These are phyloP conservation scores for Pagrus major DNA, from an alignment of 2,113 vertebrate species.

Conservation along the genomic window DNA sequence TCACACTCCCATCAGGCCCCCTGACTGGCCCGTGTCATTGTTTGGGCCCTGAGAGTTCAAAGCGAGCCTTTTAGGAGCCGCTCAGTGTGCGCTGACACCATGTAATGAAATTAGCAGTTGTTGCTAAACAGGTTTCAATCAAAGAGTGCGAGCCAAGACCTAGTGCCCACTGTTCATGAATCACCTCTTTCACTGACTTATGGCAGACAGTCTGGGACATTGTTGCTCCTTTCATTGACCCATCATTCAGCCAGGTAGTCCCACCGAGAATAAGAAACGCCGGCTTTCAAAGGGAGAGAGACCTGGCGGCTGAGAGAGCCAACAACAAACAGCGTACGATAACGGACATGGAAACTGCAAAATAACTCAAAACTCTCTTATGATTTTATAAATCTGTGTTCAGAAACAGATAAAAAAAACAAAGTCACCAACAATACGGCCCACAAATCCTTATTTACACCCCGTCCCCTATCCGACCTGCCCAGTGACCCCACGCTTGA, in stretches of 20 bases:
- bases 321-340: not conserved
- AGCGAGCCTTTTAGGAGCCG: constrained; percentile 91
- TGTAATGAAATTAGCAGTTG: constrained; percentile 95
- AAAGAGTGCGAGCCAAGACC: constrained; percentile 87
- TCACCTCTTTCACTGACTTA: constrained; percentile 75
- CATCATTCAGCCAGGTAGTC: constrained; percentile 81
- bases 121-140: constrained; percentile 97
- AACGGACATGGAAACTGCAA: not conserved
- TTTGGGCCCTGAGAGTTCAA: constrained; percentile 91
- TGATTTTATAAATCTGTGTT: no score
- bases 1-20: constrained; percentile 90
- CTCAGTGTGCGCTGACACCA: constrained; percentile 94
- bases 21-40: constrained; percentile 92
- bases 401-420: no score
- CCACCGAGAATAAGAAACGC: constrained; percentile 59
- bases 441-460: no score
- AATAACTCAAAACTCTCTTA: constrained; percentile 22
- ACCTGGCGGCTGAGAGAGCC: constrained; percentile 62
- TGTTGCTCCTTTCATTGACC: constrained; percentile 54
- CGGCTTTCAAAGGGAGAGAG: constrained; percentile 14
- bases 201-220: constrained; percentile 67
- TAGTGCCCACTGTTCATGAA: constrained; percentile 72
- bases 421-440: no score
- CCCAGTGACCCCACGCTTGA: no score
- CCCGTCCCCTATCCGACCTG: no score